Percentiles rank a stretch among this genome's conserved stretches.
Conservation (phyloP, 2,797 vertebrate species). For the Chelmon rostratus region DNA sequence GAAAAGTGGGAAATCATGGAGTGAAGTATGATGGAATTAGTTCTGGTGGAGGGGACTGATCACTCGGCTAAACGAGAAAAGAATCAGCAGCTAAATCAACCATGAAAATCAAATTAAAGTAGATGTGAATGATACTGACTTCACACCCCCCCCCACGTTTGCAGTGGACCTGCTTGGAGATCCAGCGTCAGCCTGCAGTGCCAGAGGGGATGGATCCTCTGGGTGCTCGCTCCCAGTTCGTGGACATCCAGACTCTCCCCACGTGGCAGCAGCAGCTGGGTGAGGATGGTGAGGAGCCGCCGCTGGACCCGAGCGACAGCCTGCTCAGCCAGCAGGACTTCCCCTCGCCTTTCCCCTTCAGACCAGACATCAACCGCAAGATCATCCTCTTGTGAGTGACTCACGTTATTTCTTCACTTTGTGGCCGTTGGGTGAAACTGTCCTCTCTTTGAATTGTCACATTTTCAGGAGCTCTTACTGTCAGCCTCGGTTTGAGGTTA, state of each 20-base stretch:
- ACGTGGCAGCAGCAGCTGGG: constrained; percentile 88
- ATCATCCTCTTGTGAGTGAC: constrained; percentile 93
- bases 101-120: too few relatives aligned
- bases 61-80: not conserved
- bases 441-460: not conserved
- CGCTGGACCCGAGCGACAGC: constrained; percentile 59
- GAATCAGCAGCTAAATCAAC: not conserved
- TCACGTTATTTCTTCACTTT: not conserved
- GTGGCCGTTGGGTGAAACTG: not conserved
- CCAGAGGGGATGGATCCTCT: constrained; percentile 94
- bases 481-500: not conserved
- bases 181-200: constrained; percentile 22
- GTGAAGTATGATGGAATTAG: not conserved
- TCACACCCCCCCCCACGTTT: not conserved
- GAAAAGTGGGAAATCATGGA: not conserved
- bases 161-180: constrained; percentile 29
- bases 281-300: constrained; percentile 65
- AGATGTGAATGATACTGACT: not conserved
- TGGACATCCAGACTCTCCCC: constrained; percentile 90
- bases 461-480: not conserved
- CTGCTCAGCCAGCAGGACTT: constrained; percentile 72
- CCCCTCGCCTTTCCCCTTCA: constrained; percentile 92
- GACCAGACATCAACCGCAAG: constrained; percentile 92
- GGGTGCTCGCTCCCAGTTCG: constrained; percentile 95
- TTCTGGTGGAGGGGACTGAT: too few relatives aligned